Percentiles rank a stretch among this genome's conserved stretches.
phyloP scores from a whole-genome alignment of 1,140 invertebrate species.

The Leptoteleia sp. region DNA sequence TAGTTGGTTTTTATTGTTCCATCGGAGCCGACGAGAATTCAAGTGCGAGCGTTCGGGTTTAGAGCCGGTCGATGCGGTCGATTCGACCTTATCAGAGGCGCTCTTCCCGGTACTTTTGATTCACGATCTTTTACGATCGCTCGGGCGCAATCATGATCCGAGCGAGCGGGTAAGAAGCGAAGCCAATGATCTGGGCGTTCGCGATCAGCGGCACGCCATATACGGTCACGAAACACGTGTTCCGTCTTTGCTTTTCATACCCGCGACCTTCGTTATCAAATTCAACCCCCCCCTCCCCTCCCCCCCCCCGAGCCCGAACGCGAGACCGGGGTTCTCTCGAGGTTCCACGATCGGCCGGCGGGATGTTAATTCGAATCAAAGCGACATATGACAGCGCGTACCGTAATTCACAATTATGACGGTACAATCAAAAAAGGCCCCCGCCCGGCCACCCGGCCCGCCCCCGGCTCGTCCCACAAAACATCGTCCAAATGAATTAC shows the following conservation, averaged over 20 bases:
- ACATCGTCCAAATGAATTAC: conserved; percentile 56
- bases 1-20: too few relatives aligned
- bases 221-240: conserved; percentile 48
- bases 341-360: too few relatives aligned
- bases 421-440: conserved; percentile 18
- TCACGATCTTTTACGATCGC: conserved; percentile 37
- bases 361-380: conserved; percentile 36
- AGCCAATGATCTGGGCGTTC: conserved; percentile 30
- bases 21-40: too few relatives aligned
- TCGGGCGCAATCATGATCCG: conserved; percentile 42
- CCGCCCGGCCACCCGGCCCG: background rate
- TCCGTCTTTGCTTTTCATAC: conserved; percentile 28
- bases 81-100: too few relatives aligned
- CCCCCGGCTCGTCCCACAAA: conserved; percentile 14
- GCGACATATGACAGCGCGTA: conserved; percentile 30
- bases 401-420: conserved; percentile 52
- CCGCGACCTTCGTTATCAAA: conserved; percentile 49
- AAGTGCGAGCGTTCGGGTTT: too few relatives aligned
- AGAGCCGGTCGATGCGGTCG: too few relatives aligned
- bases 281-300: background rate
- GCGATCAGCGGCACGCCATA: conserved; percentile 34
- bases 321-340: too few relatives aligned
- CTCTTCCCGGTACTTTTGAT: too few relatives aligned
- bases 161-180: too few relatives aligned
- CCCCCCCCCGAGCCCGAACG: too few relatives aligned